Evolutionary conservation across 2,888 invertebrate species (phyloP), one percentile per base, ranked within the genome.

Genomic region (Periphyllus acericola): DNA sequence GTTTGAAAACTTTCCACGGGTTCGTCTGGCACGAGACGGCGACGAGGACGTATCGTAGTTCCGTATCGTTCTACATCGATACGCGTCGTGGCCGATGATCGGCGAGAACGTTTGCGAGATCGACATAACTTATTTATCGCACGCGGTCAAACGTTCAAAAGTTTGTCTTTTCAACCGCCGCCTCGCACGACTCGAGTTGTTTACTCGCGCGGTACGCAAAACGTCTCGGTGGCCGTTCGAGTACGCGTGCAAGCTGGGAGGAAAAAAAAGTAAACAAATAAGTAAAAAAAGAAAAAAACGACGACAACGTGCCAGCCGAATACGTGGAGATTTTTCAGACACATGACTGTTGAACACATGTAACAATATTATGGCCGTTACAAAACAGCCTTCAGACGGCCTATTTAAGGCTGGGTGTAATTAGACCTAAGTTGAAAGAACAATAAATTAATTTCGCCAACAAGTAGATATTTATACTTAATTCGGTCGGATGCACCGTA

Each of bases 341-440:
- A 78, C 52, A 83, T 72, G 34, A 55, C 21, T 83, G 66, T 75
- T 74, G 32, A 46, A 46, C 46, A 75, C 21, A 40, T 34, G 40
- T 40, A 66, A 66, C 36, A 52, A 75, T 60, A 21, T 21, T 8
- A 74, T 83, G 83, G 74, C 75, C 83, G 83, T 75, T 75, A 78
- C 17, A 78, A 78, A 84, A 84, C 76, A 78, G 84, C 84, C 84
- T 84, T 78, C 84, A 84, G 84, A 84, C 84, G 84, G 84, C 84
- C 84, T 84, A 68, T 81, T 78, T 46, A n/a, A 52, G 84, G 84
- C 84, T 78, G 68, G 46, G 66, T 78, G 46, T 78, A 84, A 84
- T 78, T 78, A 84, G 76, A 68, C 0, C 9, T 68, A 84, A 76
- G 84, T 76, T 66, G 60, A 76, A 75, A 84, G 76, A 84, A 68